Conservation (phyloP, 2,113 vertebrate species). For the cattle (Bos taurus) region ARS-UCD2.0 NC_037338.1:103747501-103748000, state of each 20-base stretch:
- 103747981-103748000: neutral
- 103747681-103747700: neutral
- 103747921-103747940: neutral
- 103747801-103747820: neutral
- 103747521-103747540: neutral
- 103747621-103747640: neutral
- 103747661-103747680: fast-evolving
- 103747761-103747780: too few species aligned
- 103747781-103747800: neutral
- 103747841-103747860: fast-evolving
- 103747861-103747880: fast-evolving
- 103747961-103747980: neutral
- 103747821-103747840: neutral
- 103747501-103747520: neutral
- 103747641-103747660: fast-evolving
- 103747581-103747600: neutral
- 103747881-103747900: fast-evolving
- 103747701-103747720: neutral
- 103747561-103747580: fast-evolving
- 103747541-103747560: neutral
- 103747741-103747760: fast-evolving
- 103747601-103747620: too few species aligned
- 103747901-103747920: fast-evolving
- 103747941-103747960: neutral
- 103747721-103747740: fast-evolving